A percentile compares a stretch with the other conserved stretches of the same genome.
phyloP scores from a whole-genome alignment of 2,113 vertebrate genomes.

The Isichthys henryi region DNA sequence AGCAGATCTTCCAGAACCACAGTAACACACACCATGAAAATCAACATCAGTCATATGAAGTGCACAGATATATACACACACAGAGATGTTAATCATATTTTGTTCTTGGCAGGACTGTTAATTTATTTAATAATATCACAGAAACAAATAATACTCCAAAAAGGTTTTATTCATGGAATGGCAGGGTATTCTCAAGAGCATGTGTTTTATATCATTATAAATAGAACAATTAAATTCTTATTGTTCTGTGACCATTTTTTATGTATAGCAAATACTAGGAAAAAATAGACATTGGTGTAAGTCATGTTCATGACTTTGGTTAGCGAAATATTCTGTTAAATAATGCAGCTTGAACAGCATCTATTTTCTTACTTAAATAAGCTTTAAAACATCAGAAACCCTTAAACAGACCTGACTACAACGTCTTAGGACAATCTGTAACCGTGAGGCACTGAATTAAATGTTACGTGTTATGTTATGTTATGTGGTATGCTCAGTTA shows the following conservation, averaged over 20 bases:
- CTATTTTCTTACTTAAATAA: not conserved
- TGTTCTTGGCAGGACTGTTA: not conserved
- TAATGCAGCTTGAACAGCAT: not conserved
- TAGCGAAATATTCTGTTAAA: not conserved
- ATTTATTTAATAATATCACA: not conserved
- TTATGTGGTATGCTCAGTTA: not conserved
- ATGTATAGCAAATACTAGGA: not conserved
- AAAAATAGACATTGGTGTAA: too few species aligned
- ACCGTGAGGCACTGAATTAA: not conserved
- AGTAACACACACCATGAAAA: not conserved
- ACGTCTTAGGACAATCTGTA: not conserved
- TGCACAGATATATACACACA: not conserved
- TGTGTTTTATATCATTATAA: not conserved
- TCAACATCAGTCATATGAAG: not conserved
- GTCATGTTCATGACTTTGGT: not conserved
- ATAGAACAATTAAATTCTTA: not conserved
- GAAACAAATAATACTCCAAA: not conserved
- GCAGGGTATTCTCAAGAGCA: not conserved
- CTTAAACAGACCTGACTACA: not conserved
- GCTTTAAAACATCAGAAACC: not conserved
- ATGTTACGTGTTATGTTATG: not conserved
- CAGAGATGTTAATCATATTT: not conserved
- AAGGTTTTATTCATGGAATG: not conserved
- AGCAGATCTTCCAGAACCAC: not conserved
- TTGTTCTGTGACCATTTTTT: not conserved